These are phyloP conservation scores for Stenodera caucasica DNA, from an alignment of 2,888 invertebrate genomes.

Conservation along the genomic window DNA sequence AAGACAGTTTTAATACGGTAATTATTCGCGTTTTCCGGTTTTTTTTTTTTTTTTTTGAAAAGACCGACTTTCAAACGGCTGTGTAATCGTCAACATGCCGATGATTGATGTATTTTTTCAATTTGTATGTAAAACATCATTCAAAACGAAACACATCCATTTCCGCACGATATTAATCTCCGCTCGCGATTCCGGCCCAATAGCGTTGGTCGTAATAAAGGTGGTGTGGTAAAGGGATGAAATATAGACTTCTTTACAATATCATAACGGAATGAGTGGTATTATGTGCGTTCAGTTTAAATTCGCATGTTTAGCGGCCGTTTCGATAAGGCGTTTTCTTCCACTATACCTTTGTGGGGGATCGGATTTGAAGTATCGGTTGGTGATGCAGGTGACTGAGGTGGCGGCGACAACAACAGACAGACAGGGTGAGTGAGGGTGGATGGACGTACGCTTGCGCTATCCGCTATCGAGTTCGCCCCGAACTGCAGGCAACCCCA, in stretches of 20 bases:
- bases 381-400: conserved; percentile 59
- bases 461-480: conserved; percentile 54
- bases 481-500: conserved; percentile 49
- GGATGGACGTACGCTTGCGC: conserved; percentile 55
- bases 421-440: conserved; percentile 47
- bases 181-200: conserved; percentile 12
- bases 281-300: conserved; percentile 14
- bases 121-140: conserved; percentile 30
- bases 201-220: neutral
- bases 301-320: conserved; percentile 26
- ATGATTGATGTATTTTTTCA: conserved; percentile 30
- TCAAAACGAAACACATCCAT: conserved; percentile 28
- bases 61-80: conserved; percentile 5
- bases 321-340: conserved; percentile 23
- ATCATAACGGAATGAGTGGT: conserved; percentile 8
- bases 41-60: neutral
- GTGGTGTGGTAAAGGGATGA: conserved; percentile 11
- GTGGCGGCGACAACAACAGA: conserved; percentile 53
- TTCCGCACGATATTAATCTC: conserved; percentile 27
- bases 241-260: conserved; percentile 15
- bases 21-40: conserved; percentile 2
- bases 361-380: conserved; percentile 59
- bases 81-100: conserved; percentile 10
- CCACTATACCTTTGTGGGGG: conserved; percentile 38
- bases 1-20: conserved; percentile 1